Conservation (phyloP, 2,888 invertebrate genomes). For the Luperina nickerlii region DNA sequence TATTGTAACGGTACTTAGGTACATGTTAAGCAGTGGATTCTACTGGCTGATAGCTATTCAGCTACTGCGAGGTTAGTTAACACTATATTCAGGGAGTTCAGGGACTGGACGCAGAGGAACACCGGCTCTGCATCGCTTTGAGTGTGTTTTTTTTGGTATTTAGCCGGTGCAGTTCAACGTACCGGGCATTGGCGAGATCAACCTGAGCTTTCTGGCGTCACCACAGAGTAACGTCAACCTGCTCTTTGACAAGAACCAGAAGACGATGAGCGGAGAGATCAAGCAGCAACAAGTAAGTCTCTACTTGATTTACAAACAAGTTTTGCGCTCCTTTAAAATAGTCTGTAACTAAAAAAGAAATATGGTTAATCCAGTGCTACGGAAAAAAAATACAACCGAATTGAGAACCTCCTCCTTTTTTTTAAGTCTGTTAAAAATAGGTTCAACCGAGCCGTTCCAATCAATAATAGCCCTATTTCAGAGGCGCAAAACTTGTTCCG, state of each 20-base stretch:
- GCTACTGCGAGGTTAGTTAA: slow-evolving; percentile 31
- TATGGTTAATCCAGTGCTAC: not conserved
- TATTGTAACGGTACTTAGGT: not conserved
- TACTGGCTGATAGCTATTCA: slow-evolving; percentile 8
- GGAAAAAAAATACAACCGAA: not conserved
- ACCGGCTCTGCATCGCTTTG: slow-evolving; percentile 31
- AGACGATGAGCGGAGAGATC: slow-evolving; percentile 83
- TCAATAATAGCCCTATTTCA: not conserved
- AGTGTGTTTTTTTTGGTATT: slow-evolving; percentile 52
- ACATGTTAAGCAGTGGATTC: slow-evolving; percentile 14
- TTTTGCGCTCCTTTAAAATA: slow-evolving; percentile 7
- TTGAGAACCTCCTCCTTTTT: no score
- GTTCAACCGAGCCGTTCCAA: not conserved
- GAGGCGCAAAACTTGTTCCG: slow-evolving; percentile 3
- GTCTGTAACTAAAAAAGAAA: not conserved
- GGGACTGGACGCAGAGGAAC: slow-evolving; percentile 25
- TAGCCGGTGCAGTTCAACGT: slow-evolving; percentile 82
- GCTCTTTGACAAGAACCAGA: slow-evolving; percentile 85
- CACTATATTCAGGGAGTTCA: slow-evolving; percentile 10
- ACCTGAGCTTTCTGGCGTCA: slow-evolving; percentile 84
- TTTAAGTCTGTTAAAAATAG: not conserved
- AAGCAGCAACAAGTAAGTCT: slow-evolving; percentile 83
- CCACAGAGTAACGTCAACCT: slow-evolving; percentile 85
- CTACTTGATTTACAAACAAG: slow-evolving; percentile 15
- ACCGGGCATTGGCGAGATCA: slow-evolving; percentile 87